Evolutionary conservation across 2,113 vertebrate species (phyloP).

Genomic region (Bufo bufo): DNA sequence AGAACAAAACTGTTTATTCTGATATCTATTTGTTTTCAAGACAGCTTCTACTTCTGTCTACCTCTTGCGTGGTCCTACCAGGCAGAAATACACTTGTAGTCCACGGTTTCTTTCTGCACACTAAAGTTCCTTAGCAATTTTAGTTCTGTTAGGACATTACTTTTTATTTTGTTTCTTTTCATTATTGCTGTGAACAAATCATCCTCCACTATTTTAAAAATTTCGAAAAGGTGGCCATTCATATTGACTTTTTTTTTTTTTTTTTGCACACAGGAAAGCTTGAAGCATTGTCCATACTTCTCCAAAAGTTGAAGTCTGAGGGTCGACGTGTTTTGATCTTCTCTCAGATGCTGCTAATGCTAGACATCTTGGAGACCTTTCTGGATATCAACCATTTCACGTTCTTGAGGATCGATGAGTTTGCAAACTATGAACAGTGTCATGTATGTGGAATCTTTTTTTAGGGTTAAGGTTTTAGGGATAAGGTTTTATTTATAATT

Average conservation of each 20-base stretch:
- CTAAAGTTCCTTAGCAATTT: no score
- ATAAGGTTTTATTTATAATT: no score
- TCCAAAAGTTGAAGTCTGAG: constrained; percentile 88
- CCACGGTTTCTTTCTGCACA: no score
- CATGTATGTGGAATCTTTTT: constrained; percentile 74
- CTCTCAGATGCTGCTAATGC: constrained; percentile 84
- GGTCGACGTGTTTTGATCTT: constrained; percentile 90
- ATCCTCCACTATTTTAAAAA: not conserved
- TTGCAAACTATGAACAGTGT: constrained; percentile 83
- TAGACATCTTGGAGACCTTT: constrained; percentile 84
- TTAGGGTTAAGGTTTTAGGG: not conserved
- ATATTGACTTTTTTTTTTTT: not conserved
- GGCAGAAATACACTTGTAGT: no score
- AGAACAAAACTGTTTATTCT: no score
- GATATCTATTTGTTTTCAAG: no score
- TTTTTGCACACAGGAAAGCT: constrained; percentile 81
- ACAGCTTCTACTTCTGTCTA: no score
- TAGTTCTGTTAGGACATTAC: no score
- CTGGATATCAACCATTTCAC: constrained; percentile 86
- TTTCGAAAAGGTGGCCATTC: not conserved
- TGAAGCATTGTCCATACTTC: constrained; percentile 89
- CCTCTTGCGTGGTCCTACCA: no score
- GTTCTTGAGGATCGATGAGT: constrained; percentile 90
- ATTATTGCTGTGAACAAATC: no score
- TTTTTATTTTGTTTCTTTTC: no score